Evolutionary conservation across 2,888 invertebrate species (phyloP).

Genomic region (Norana najaformis): DNA sequence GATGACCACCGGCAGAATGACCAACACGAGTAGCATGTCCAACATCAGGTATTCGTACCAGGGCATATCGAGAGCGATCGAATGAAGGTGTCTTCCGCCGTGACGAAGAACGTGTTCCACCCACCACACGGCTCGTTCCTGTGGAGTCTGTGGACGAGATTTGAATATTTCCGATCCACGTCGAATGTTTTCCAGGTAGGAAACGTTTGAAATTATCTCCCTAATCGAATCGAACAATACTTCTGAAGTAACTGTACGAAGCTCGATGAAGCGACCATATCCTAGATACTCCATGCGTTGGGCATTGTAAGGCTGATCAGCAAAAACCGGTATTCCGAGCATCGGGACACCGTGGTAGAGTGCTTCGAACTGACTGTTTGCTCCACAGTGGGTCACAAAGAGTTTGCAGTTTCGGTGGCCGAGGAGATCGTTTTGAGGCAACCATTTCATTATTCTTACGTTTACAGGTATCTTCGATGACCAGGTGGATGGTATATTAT

Average conservation of each 20-base stretch:
- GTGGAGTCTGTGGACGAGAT: conserved; percentile 39
- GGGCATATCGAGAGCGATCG: conserved; percentile 45
- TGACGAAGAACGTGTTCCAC: conserved; percentile 50
- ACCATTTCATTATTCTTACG: conserved; percentile 32
- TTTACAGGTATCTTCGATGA: conserved; percentile 20
- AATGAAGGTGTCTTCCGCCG: conserved; percentile 48
- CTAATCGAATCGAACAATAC: conserved; percentile 40
- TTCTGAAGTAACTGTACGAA: conserved; percentile 25
- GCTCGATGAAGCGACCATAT: background rate
- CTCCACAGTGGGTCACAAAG: conserved; percentile 50
- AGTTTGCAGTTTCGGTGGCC: conserved; percentile 45
- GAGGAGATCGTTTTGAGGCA: conserved; percentile 38
- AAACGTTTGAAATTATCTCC: conserved; percentile 39
- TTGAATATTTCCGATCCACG: conserved; percentile 43
- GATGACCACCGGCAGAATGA: background rate
- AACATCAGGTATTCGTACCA: conserved; percentile 48
- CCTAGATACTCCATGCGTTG: conserved; percentile 40
- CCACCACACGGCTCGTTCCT: conserved; percentile 48
- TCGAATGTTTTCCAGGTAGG: conserved; percentile 40
- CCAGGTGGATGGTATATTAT: background rate
- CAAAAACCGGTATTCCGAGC: conserved; percentile 46
- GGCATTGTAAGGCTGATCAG: conserved; percentile 47
- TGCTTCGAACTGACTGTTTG: conserved; percentile 48
- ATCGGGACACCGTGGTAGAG: conserved; percentile 50
- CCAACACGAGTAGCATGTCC: conserved; percentile 43